phyloP scores from a whole-genome alignment of 2,797 vertebrate species.

The Avahi laniger region DNA sequence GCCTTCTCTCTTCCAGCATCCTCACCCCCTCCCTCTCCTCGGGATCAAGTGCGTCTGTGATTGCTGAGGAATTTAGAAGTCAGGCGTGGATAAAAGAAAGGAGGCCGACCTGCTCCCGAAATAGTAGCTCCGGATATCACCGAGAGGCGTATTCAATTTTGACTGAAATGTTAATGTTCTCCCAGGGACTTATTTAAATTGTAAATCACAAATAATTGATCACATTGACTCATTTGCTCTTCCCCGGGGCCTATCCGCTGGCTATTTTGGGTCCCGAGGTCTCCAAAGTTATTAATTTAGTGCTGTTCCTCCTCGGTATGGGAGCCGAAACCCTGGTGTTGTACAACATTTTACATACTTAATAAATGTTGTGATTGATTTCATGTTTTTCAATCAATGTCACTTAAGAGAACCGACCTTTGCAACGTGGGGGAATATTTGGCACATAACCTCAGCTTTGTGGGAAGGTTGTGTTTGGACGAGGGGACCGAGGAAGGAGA shows the following conservation, averaged over 20 bases:
- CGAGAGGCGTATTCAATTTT: not conserved
- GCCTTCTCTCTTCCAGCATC: rapidly evolving
- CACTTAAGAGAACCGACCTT: not conserved
- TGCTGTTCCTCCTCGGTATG: not conserved
- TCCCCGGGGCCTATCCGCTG: not conserved
- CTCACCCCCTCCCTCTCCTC: not conserved
- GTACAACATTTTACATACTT: not conserved
- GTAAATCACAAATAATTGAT: conserved; percentile 7
- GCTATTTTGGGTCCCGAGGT: not conserved
- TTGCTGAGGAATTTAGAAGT: not conserved
- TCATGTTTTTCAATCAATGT: not conserved
- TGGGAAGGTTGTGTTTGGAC: not conserved
- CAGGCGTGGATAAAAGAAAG: too few relatives aligned
- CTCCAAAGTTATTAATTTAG: conserved; percentile 5
- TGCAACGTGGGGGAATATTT: rapidly evolving
- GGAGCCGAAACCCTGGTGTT: not conserved
- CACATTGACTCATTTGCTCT: not conserved
- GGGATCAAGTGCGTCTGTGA: rapidly evolving
- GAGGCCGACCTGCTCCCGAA: too few relatives aligned
- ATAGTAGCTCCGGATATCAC: too few relatives aligned
- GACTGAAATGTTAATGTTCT: not conserved
- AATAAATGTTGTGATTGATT: not conserved
- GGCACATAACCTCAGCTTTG: not conserved
- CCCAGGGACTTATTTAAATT: not conserved
- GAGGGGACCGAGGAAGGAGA: rapidly evolving